Evolutionary conservation across 2,888 invertebrate genomes (phyloP), one percentile per base, ranked within the genome.

Genomic region (Cosmorhoe ocellata): DNA sequence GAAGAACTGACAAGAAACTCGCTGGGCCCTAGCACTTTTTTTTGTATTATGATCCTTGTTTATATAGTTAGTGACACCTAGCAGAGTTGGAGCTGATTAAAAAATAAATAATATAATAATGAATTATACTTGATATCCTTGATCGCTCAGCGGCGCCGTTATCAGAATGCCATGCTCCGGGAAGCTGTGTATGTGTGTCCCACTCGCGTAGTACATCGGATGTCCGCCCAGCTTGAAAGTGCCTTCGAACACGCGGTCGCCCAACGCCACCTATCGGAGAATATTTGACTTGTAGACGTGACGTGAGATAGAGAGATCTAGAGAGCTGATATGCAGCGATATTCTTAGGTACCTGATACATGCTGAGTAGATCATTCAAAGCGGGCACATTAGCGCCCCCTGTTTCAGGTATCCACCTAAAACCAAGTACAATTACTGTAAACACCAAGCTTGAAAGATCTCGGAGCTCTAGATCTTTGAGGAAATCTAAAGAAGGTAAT

Each of bases 321-420:
- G n/a, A n/a, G n/a, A n/a, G n/a, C n/a, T n/a, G n/a, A n/a, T n/a
- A n/a, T n/a, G n/a, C n/a, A n/a, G n/a, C n/a, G n/a, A n/a, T n/a
- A n/a, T n/a, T n/a, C n/a, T n/a, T n/a, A n/a, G n/a, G 58, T 50
- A 98, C 95, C 63, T 95, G 95, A 92, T 97, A 94, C 92, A 85
- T 94, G 76, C 92, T 92, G 0, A 99, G 86, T 8, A 99, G 88
- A 69, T 98, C 97, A 78, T 99, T 99, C 28, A 99, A 80, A 0
- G 99, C 98, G 0, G 99, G 99, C 37, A 99, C 92, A 81, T 99
- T 99, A 1, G 97, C 92, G 0, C 99, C 99, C 1, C 94, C 94
- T 0, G 94, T 94, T 77, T 97, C 97, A 0, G 98, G 98, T 91
- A 96, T 95, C 97, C 97, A 98, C 94, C 94, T 90, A 11, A 33